A percentile compares a stretch with the other conserved stretches of the same genome.
Conservation (phyloP, 2,797 vertebrate genomes). For the Gambusia yucatana region DNA sequence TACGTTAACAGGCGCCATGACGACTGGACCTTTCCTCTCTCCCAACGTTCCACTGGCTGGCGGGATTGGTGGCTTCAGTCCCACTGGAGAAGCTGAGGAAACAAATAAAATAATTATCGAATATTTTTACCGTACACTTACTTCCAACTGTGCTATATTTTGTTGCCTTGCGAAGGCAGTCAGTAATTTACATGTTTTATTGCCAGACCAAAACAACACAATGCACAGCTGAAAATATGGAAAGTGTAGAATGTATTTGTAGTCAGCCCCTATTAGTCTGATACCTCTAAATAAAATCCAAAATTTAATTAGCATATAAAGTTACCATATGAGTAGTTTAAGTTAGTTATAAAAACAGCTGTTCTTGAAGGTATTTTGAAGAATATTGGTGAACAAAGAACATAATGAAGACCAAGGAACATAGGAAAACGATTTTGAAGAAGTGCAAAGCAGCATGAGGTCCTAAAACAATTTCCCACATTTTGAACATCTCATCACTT, state of each 20-base stretch:
- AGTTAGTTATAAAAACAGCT: neutral
- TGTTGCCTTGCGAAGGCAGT: neutral
- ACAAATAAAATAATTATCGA: neutral
- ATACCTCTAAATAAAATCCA: neutral
- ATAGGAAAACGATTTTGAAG: neutral
- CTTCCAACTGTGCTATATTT: neutral
- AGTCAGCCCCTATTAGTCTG: neutral
- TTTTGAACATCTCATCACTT: neutral
- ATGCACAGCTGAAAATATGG: neutral
- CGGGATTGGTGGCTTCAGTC: conserved; percentile 73
- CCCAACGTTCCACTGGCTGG: conserved; percentile 67
- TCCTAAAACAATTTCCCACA: neutral
- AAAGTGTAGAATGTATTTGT: neutral
- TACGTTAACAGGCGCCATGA: conserved; percentile 93
- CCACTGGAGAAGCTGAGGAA: conserved; percentile 74
- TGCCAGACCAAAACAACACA: neutral
- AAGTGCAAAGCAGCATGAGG: neutral
- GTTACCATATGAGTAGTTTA: neutral
- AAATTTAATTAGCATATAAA: neutral
- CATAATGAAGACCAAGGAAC: neutral
- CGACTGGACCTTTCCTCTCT: conserved; percentile 77
- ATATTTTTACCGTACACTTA: neutral
- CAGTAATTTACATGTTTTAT: neutral
- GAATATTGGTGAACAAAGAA: neutral
- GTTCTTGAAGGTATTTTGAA: neutral